Percentiles rank a stretch among this genome's conserved stretches.
Conservation (phyloP, 2,113 vertebrate species). For the Speoplatyrhinus poulsoni region DNA sequence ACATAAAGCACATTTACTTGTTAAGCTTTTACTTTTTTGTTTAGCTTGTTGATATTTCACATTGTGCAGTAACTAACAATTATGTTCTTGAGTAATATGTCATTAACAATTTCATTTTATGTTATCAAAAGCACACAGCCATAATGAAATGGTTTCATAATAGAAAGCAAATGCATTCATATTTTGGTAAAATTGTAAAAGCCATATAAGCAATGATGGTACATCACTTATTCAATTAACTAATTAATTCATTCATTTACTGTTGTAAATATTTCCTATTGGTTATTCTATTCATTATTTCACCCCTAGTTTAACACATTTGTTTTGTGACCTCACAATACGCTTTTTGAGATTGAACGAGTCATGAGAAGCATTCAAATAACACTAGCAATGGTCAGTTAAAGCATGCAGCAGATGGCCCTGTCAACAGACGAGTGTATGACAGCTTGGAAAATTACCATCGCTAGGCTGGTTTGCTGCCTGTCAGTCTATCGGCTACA, state of each 20-base stretch:
- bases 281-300: background rate
- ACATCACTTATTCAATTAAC: too few species aligned
- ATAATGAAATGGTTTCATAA: too few species aligned
- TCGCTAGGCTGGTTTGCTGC: conserved; percentile 38
- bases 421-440: conserved; percentile 53
- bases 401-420: conserved; percentile 56
- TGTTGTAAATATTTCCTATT: background rate
- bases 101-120: too few species aligned
- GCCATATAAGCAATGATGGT: too few species aligned
- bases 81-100: too few species aligned
- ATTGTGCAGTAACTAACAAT: too few species aligned
- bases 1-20: too few species aligned
- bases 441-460: conserved; percentile 57
- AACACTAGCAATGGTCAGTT: conserved; percentile 26
- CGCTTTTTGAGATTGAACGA: conserved; percentile 7
- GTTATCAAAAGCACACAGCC: too few species aligned
- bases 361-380: conserved; percentile 27
- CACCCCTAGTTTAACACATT: background rate
- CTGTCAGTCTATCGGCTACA: conserved; percentile 31
- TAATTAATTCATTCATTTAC: background rate
- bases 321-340: conserved; percentile 1
- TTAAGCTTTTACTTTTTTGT: too few species aligned
- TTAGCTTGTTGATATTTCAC: too few species aligned
- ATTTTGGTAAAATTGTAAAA: too few species aligned
- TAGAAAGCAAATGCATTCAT: too few species aligned